phyloP scores from a whole-genome alignment of 1,140 invertebrate species.

The Zaprionus taronus region DNA sequence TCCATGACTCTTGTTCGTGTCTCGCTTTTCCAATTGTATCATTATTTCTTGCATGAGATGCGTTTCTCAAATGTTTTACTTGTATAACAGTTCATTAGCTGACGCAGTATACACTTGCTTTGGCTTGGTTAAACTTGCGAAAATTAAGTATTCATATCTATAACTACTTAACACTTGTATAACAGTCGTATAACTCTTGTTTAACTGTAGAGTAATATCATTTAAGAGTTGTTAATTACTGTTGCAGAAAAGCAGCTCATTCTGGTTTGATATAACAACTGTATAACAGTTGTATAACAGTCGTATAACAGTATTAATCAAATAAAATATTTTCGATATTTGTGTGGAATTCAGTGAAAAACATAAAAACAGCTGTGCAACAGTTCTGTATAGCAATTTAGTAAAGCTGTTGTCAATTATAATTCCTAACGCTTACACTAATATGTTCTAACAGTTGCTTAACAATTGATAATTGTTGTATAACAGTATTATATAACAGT shows the following conservation, averaged over 20 bases:
- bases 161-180: slow-evolving; percentile 16
- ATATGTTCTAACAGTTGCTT: neutral
- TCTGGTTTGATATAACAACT: neutral
- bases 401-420: neutral
- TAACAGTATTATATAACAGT: neutral
- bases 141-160: neutral
- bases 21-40: slow-evolving; percentile 20
- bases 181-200: slow-evolving; percentile 10
- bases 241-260: neutral
- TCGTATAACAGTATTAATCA: slow-evolving; percentile 6
- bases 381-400: neutral
- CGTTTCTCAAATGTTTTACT: neutral
- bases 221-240: too few species aligned
- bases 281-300: slow-evolving; percentile 35
- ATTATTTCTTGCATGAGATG: slow-evolving; percentile 13
- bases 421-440: neutral
- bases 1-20: slow-evolving; percentile 68
- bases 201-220: neutral
- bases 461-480: neutral
- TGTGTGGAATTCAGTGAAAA: neutral
- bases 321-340: neutral
- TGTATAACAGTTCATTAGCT: slow-evolving; percentile 11
- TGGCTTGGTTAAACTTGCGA: neutral
- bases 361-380: too few species aligned
- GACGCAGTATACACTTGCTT: slow-evolving; percentile 27